A percentile compares a stretch with the other conserved stretches of the same genome.
Evolutionary conservation across 2,888 invertebrate genomes (phyloP).

Genomic region (Thelaira solivaga): DNA sequence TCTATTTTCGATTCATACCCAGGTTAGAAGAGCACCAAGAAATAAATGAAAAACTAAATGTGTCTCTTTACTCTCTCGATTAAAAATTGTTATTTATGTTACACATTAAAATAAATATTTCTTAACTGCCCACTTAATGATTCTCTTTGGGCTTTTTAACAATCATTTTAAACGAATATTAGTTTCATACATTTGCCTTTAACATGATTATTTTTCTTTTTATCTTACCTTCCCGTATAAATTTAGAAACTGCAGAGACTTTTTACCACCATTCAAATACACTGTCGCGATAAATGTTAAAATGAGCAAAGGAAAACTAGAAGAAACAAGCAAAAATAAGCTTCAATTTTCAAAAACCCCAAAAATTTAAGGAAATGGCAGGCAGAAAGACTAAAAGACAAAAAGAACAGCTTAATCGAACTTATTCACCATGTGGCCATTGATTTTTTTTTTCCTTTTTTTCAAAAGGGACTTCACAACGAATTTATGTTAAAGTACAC

Average conservation of each 20-base stretch:
- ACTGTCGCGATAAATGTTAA: constrained; percentile 17
- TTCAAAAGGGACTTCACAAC: neutral
- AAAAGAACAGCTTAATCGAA: constrained; percentile 47
- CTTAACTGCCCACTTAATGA: constrained; percentile 44
- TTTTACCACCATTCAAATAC: constrained; percentile 1
- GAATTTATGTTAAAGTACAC: constrained; percentile 17
- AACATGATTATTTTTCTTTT: neutral
- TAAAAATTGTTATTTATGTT: constrained; percentile 56
- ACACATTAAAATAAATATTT: constrained; percentile 53
- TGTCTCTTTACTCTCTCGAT: constrained; percentile 4
- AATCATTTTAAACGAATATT: constrained; percentile 36
- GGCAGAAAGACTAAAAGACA: neutral
- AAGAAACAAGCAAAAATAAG: constrained; percentile 18
- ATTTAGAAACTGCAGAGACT: neutral
- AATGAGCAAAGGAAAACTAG: neutral
- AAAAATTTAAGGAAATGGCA: neutral
- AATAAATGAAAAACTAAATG: neutral
- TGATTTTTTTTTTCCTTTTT: neutral
- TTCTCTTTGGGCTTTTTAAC: constrained; percentile 42
- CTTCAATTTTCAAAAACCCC: constrained; percentile 8
- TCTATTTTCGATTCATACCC: constrained; percentile 32
- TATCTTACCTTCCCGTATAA: neutral
- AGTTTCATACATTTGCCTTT: constrained; percentile 17
- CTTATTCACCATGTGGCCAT: constrained; percentile 31
- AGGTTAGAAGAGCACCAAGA: constrained; percentile 23